Evolutionary conservation across 1,140 invertebrate genomes (phyloP), one percentile per base, ranked within the genome.

Genomic region (Drosophila dunni): DNA sequence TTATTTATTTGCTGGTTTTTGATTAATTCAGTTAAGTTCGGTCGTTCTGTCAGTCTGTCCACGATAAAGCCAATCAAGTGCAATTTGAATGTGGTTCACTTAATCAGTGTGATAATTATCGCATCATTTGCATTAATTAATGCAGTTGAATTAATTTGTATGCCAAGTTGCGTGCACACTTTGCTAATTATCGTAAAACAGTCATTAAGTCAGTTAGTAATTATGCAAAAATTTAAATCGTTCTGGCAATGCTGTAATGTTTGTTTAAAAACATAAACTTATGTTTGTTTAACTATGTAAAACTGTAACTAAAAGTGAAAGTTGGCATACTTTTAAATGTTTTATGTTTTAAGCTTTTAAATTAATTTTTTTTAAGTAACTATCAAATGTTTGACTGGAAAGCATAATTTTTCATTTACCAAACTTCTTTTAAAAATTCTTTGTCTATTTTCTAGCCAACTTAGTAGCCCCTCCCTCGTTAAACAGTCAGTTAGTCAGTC

Each of bases 81-180:
- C 42, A 48, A 54, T 60, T 64, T 69, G 61, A 54, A 60, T 78
- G 70, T 51, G 79, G 71, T 75, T 67, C 48, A 56, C 67, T 82
- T 76, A 73, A 76, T 86, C 60, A 75, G 40, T 17, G 40, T 63
- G 67, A 61, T 73, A 75, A 86, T 81, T 72, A 73, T 44, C 15
- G 48, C 24, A 24, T 7, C 61, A 81, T 75, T 86, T 79, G 67
- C 82, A 86, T 70, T 53, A 76, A 86, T 86, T 81, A 79, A 58
- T 68, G 8, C 46, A 45, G 8, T 54, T 33, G 36, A 65, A 63
- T 63, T 63, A 51, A 63, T 63, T 64, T 50, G 24, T 50, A 36
- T 34, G n/a, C 38, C 50, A 42, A 54, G 13, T 45, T 53, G 36
- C 4, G 17, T 48, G 20, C 40, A 10, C 48, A 38, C 34, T 38